phyloP scores from a whole-genome alignment of 2,797 vertebrate genomes.

The Scolopax rusticola region DNA sequence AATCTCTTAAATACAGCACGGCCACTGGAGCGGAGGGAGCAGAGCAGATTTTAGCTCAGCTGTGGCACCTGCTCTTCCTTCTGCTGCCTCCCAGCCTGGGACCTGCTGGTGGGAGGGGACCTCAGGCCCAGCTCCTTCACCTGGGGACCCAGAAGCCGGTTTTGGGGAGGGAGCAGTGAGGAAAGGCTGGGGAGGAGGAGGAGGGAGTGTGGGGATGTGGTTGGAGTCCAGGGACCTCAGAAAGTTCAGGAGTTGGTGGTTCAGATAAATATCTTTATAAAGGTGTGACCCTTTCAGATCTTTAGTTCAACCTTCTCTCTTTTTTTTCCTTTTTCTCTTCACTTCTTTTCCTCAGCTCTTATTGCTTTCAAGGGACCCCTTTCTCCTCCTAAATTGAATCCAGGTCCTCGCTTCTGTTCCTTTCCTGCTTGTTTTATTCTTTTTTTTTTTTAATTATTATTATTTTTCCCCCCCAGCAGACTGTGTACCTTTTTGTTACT shows the following conservation, averaged over 20 bases:
- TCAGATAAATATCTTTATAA: neutral
- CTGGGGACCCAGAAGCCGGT: neutral
- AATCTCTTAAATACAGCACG: neutral
- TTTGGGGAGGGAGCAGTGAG: fast-evolving
- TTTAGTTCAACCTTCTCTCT: neutral
- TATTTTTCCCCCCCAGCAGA: neutral
- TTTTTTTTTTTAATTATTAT: neutral
- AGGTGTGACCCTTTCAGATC: neutral
- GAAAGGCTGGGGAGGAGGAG: neutral
- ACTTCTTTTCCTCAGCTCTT: neutral
- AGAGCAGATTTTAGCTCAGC: neutral
- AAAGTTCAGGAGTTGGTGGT: neutral
- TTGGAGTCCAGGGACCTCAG: neutral
- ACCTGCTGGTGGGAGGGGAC: neutral
- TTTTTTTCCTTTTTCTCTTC: neutral
- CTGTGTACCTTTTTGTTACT: neutral
- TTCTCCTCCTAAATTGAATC: conserved; percentile 28
- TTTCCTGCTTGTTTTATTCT: neutral
- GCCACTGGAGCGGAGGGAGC: neutral
- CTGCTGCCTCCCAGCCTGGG: neutral
- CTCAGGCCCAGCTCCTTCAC: neutral
- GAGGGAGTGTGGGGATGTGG: fast-evolving
- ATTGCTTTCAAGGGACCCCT: neutral
- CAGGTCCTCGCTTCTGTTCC: neutral
- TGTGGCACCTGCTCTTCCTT: neutral